These are phyloP conservation scores for Muscina levida DNA, from an alignment of 2,888 invertebrate species.

Conservation along the genomic window DNA sequence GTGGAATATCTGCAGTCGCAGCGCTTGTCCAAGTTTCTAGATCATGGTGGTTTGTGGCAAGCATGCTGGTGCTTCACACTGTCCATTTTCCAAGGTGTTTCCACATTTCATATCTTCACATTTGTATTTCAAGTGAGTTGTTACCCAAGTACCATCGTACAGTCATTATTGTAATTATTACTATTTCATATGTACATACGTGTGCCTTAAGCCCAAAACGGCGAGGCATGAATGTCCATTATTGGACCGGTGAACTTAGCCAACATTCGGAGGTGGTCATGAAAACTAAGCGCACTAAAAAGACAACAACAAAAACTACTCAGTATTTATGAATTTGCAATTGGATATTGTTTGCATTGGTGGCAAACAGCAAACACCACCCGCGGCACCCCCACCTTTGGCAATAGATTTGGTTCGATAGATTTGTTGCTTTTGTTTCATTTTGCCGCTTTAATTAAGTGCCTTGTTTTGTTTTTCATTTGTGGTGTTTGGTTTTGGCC, in stretches of 20 bases:
- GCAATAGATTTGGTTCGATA: slow-evolving; percentile 20
- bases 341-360: slow-evolving; percentile 17
- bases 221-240: too few relatives aligned
- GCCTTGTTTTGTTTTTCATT: slow-evolving; percentile 17
- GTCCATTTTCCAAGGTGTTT: slow-evolving; percentile 83
- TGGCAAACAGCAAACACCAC: not conserved
- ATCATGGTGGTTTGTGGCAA: slow-evolving; percentile 83
- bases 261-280: too few relatives aligned
- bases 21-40: slow-evolving; percentile 79
- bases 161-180: not conserved
- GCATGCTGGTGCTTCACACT: slow-evolving; percentile 81
- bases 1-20: slow-evolving; percentile 70
- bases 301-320: too few relatives aligned
- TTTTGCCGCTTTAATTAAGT: slow-evolving; percentile 34
- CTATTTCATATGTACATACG: not conserved
- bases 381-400: too few relatives aligned
- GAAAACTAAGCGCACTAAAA: too few relatives aligned
- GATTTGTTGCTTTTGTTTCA: slow-evolving; percentile 5
- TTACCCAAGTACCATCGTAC: not conserved
- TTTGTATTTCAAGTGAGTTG: slow-evolving; percentile 81
- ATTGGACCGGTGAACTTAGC: slow-evolving; percentile 44
- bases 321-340: not conserved
- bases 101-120: slow-evolving; percentile 84
- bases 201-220: too few relatives aligned
- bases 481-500: not conserved